Evolutionary conservation across 1,140 invertebrate species (phyloP).

Genomic region (Cataglyphis hispanica): DNA sequence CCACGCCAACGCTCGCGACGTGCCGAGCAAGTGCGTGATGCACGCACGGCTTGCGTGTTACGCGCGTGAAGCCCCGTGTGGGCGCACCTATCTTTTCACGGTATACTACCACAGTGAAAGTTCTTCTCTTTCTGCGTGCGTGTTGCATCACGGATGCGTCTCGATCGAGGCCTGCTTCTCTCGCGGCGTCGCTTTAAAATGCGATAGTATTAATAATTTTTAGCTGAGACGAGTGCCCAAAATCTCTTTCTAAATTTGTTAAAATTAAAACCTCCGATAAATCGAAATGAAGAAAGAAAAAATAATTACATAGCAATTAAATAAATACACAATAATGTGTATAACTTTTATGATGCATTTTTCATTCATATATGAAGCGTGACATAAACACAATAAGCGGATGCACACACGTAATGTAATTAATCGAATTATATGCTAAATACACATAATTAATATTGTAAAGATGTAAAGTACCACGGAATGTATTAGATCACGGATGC

Average conservation of each 20-base stretch:
- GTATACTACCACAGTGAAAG: constrained; percentile 42
- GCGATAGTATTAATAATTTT: too few relatives aligned
- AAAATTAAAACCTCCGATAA: background rate
- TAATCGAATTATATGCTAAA: background rate
- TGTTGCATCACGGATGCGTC: background rate
- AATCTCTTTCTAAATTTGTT: background rate
- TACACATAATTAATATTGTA: background rate
- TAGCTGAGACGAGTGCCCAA: too few relatives aligned
- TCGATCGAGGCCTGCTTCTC: background rate
- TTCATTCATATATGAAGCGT: background rate
- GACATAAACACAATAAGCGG: too few relatives aligned
- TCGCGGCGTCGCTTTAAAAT: too few relatives aligned
- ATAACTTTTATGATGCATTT: background rate
- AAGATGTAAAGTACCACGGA: too few relatives aligned
- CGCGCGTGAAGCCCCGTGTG: constrained; percentile 62
- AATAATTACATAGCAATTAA: background rate
- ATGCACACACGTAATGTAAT: background rate
- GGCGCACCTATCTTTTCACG: constrained; percentile 66
- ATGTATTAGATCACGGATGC: background rate
- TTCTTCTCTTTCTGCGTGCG: background rate
- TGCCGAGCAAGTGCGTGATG: background rate
- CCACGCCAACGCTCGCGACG: background rate
- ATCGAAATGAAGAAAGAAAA: background rate
- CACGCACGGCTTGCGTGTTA: constrained; percentile 67
- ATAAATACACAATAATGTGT: background rate